phyloP scores from a whole-genome alignment of 53 echinoderm and acorn worm genomes.

The Zoroaster sp. region DNA sequence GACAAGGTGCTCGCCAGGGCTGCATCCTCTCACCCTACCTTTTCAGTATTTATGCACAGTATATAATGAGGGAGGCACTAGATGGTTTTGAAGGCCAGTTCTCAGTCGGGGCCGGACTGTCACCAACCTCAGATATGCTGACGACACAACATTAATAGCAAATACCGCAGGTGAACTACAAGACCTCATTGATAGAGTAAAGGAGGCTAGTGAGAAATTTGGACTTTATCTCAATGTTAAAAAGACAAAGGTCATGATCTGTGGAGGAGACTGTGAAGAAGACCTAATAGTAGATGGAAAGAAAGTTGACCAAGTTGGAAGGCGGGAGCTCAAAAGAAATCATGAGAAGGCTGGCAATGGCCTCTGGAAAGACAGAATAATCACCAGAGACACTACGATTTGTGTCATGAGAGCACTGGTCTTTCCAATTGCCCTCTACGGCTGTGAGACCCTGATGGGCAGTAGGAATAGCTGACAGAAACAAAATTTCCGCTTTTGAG shows the following conservation, averaged over 20 bases:
- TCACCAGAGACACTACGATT: no score
- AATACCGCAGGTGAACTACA: neutral
- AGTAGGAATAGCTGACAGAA: no score
- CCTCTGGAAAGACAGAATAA: neutral
- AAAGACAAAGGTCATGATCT: constrained; percentile 2
- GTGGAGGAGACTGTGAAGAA: no score
- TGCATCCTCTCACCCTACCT: neutral
- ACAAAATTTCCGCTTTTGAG: no score
- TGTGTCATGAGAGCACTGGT: no score
- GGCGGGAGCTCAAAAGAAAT: neutral
- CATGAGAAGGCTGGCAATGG: neutral
- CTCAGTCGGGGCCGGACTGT: neutral
- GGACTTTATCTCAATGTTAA: neutral
- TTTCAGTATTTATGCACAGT: neutral
- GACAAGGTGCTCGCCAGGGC: neutral
- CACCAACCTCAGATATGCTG: neutral
- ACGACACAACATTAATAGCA: neutral
- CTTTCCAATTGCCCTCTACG: no score
- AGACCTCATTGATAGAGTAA: neutral
- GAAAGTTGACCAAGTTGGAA: no score
- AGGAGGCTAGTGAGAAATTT: neutral
- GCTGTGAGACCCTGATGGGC: no score
- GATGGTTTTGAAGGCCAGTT: neutral
- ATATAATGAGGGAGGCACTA: neutral
- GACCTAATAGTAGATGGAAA: no score